Base-by-base conservation (phyloP, 2,113 vertebrate genomes). In the Orthonyx spaldingii region DNA sequence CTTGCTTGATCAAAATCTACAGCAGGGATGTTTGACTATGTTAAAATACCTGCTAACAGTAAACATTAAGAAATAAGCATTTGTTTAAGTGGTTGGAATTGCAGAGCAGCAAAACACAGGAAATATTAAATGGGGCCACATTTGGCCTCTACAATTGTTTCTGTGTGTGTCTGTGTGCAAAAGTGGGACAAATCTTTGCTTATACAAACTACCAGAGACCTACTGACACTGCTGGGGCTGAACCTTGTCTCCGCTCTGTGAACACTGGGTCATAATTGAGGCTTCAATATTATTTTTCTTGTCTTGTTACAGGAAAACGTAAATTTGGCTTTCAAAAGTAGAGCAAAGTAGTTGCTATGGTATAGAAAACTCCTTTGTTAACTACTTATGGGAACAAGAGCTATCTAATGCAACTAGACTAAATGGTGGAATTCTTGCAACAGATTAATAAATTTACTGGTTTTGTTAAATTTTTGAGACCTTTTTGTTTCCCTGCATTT, bases 81-180 rank as follows among this genome's bases (percentile, higher is more conserved):
- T 69, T 87, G 4, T 70, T 47, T 35, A 19, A 4, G 6, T 50
- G 33, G 5, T 35, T 83, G 5, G 10, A 46, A 71, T 53, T 75
- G 41, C 50, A 42, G 57, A 57, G 35, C 7, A 60, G 23, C 24
- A 86, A 86, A 89, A 50, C 39, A 35, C 7, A 47, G 20, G 35
- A n/a, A 90, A 39, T 78, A 81, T 47, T 60, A 78, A 94, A 64
- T 23, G 7, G 44, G n/a, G 8, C 9, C 12, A 1, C 1, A 1
- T 82, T 76, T 85, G n/a, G 16, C 16, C 9, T 33, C 33, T 16
- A 33, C 42, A 5, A 14, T 52, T 52, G 26, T n/a, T 44, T 39
- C 9, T 42, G 9, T 28, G 7, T 46, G 20, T 42, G 19, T 6
- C 0, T 35, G 8, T 4, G 0, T 46, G 57, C 35, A 28, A 3